Conservation (phyloP, 2,113 vertebrate species). For the Lipophrys pholis region DNA sequence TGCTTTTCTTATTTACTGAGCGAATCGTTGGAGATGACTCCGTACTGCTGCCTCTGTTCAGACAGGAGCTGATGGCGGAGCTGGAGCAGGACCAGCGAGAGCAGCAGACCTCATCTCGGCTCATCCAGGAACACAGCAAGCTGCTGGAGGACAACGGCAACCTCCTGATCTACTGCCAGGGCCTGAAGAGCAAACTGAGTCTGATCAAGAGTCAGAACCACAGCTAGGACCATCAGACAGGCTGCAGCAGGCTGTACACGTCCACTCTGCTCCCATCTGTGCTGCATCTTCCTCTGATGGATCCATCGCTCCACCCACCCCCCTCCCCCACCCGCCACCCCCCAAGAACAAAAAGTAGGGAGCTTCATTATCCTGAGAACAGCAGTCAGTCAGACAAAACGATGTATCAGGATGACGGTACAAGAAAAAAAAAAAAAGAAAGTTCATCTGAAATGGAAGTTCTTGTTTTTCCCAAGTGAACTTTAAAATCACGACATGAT, state of each 20-base stretch:
- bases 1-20: no score
- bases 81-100: slow-evolving; percentile 98
- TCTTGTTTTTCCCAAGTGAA: no score
- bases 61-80: slow-evolving; percentile 93
- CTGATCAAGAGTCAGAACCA: slow-evolving; percentile 91
- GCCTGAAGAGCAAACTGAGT: slow-evolving; percentile 93
- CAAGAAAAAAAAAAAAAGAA: no score
- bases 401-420: no score
- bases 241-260: neutral
- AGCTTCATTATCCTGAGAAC: no score
- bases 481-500: no score
- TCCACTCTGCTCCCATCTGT: neutral
- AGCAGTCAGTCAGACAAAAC: no score
- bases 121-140: slow-evolving; percentile 97
- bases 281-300: neutral
- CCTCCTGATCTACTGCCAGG: slow-evolving; percentile 90
- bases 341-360: no score
- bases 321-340: no score
- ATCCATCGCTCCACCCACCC: no score
- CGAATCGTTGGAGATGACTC: no score
- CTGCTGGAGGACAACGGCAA: slow-evolving; percentile 96
- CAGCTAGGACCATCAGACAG: slow-evolving; percentile 42
- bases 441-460: no score
- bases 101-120: slow-evolving; percentile 94
- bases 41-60: slow-evolving; percentile 51